Percentiles rank a stretch among this genome's conserved stretches.
These are phyloP conservation scores for Drosophila stalkeri DNA, from an alignment of 2,888 invertebrate species.

Conservation along the genomic window DNA sequence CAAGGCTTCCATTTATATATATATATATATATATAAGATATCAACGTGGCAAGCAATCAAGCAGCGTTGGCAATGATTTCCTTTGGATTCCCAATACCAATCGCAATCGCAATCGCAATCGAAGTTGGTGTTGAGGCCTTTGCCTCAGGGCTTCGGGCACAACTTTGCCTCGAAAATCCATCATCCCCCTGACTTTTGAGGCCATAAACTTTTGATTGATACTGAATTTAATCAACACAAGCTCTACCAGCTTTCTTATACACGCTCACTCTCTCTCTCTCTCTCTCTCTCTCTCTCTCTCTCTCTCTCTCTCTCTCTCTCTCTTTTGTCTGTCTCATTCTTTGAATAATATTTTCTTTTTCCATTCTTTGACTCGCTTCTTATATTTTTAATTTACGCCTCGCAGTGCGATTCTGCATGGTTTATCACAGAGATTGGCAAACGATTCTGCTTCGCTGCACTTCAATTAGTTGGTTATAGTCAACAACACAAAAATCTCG, in stretches of 20 bases:
- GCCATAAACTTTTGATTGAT: conserved; percentile 81
- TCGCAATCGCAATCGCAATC: conserved; percentile 26
- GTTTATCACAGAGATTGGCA: conserved; percentile 81
- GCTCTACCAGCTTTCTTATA: conserved; percentile 37
- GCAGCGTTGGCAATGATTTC: conserved; percentile 67
- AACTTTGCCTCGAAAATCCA: conserved; percentile 70
- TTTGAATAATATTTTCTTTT: conserved; percentile 19
- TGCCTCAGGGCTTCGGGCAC: conserved; percentile 49
- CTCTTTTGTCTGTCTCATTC: background rate
- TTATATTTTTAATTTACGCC: conserved; percentile 80
- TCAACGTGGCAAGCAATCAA: conserved; percentile 80
- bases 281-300: background rate
- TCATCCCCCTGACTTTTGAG: conserved; percentile 75
- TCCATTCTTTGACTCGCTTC: conserved; percentile 40
- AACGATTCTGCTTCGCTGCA: conserved; percentile 77
- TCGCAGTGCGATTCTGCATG: conserved; percentile 76
- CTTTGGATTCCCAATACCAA: conserved; percentile 54
- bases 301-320: conserved; percentile 1
- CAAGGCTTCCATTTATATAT: conserved; percentile 27
- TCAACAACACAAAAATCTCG: conserved; percentile 55
- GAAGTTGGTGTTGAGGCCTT: conserved; percentile 27
- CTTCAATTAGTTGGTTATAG: conserved; percentile 74
- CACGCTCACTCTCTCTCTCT: conserved; percentile 5
- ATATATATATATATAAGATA: conserved; percentile 59
- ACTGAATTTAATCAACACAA: conserved; percentile 81